Evolutionary conservation across 2,797 vertebrate genomes (phyloP), one percentile per base, ranked within the genome.

Genomic region (Hippopotamyrus pictus): DNA sequence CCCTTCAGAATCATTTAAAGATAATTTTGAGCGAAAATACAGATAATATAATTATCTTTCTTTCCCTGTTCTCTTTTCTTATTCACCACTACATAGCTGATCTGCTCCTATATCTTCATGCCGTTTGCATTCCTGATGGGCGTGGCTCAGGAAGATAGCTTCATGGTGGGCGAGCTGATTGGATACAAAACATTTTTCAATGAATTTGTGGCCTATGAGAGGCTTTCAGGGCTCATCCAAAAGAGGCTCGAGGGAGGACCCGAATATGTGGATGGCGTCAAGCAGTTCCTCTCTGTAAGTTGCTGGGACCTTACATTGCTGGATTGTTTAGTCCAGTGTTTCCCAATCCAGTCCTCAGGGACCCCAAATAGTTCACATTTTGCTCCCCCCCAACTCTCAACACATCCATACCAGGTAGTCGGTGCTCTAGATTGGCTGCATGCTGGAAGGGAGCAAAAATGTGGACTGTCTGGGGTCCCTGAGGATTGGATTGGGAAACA

Each of bases 81-180:
- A 89, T 91, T 73, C 69, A 88, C n/a, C 69, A 51, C 29, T 29
- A 37, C 19, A 2, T 92, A 98, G 98, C 91, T 97, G 29, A 95
- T 98, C 89, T 98, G 97, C 91, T 97, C 97, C 8, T 97, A 97
- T 37, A 5, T 96, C 91, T 97, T 98, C 93, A 97, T 97, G 97
- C 97, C 97, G 2, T 92, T 98, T 59, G 95, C 97, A 19, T 98
- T 97, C 92, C 95, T 98, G 95, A 97, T 98, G 97, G 97, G 97
- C 0, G 94, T 98, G 79, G 96, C 97, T 91, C 97, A 95, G 96
- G 96, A 98, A 91, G 97, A 98, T 92, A 97, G 96, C 90, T 98
- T 97, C 90, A 93, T 97, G 41, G 96, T 98, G 0, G 97, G 95
- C 41, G 96, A 96, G 92, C 96, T 98, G 87, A 94, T 98, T 3